These are phyloP conservation scores for Sphyrna mokarran DNA, from an alignment of 2,113 vertebrate species.

Conservation along the genomic window DNA sequence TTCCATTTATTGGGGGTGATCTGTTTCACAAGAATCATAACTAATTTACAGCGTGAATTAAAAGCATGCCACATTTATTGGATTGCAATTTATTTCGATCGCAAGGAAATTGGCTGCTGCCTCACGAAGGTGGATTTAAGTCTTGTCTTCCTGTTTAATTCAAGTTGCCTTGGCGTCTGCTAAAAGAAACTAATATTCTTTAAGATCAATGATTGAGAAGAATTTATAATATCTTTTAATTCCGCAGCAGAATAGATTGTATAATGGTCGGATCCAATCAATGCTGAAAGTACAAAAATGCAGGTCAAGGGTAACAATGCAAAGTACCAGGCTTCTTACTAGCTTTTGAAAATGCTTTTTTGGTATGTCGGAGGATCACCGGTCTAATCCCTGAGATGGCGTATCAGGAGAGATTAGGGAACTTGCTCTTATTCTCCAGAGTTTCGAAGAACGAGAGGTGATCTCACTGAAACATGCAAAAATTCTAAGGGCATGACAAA, in stretches of 20 bases:
- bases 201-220: neutral
- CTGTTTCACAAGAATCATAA: neutral
- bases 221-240: neutral
- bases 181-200: neutral
- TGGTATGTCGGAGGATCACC: no score
- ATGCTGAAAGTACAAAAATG: neutral
- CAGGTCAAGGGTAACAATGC: neutral
- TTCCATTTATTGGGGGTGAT: neutral
- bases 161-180: neutral
- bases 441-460: no score
- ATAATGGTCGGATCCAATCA: neutral
- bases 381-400: no score
- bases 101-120: neutral
- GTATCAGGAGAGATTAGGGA: no score
- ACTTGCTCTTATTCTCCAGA: no score
- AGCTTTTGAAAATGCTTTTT: no score
- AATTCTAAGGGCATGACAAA: no score
- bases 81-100: neutral
- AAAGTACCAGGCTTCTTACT: neutral
- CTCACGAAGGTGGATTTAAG: neutral
- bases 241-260: neutral
- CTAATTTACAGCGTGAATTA: neutral
- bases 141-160: neutral
- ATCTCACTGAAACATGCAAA: no score
- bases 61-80: neutral